Evolutionary conservation across 2,113 vertebrate species (phyloP), one percentile per base, ranked within the genome.

Genomic region (Ammodytes dubius): DNA sequence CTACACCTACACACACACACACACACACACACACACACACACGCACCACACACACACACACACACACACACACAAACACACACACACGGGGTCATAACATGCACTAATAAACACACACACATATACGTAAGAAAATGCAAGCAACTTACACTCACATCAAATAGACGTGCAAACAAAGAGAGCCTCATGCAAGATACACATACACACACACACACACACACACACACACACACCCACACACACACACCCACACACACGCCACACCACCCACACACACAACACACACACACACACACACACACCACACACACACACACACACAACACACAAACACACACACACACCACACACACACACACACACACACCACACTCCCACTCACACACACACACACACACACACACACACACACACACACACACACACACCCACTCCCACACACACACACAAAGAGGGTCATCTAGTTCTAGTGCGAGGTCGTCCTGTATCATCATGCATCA

Each of bases 401-500:
- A 27, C 27, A 27, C 27, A 27, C 27, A 27, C 27, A 27, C 27
- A 1, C 27, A 27, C 27, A 27, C 27, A 27, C 27, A 27, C 27
- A 27, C 27, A 27, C 27, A 27, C 27, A 27, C 27, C 27, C 27
- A 27, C 27, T 1, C 27, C 27, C 27, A 27, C 27, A 27, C 27
- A 27, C 27, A 27, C 27, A 27, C 27, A 27, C 27, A 74, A 68
- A 15, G 37, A 77, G 64, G 82, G 79, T 78, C 60, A 86, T 74
- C 27, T 8, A 58, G 42, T 50, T 74, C 27, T 8, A 58, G 42
- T 50, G 3, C 6, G 49, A 76, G 81, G 69, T 77, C 69, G 58
- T 50, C 69, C 66, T 66, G 54, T 61, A 72, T 73, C 69, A 46
- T 50, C 69, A 63, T 66, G 54, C 58, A 72, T 73, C 69, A 46